Base-by-base conservation (phyloP, 2,888 invertebrate genomes). In the Apamea monoglypha region DNA sequence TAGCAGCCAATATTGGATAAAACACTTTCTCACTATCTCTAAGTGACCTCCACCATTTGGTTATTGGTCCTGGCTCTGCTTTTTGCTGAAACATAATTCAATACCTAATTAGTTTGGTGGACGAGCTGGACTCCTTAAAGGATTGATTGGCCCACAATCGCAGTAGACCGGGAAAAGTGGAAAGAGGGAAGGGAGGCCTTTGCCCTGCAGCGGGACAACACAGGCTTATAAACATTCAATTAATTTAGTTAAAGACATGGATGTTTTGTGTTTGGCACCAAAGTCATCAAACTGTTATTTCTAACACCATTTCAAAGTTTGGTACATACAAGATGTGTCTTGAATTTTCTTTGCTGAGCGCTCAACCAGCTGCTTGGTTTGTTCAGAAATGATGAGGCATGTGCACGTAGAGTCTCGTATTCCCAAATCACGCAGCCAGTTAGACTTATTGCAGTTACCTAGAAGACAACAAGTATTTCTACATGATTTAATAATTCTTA, bases 371-470 rank as follows among this genome's bases (percentile, higher is more conserved):
- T 93, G 56, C 96, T 92, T 32, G 97, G 97, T 91, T 94, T 96
- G 90, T 95, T 96, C 69, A 97, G 92, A 92, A 97, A 95, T 50
- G 92, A 93, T 69, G 95, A 91, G n/a, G 97, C 97, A 93, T 97
- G 97, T n/a, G 96, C 88, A 76, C 97, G 94, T 91, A 97, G 85
- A 78, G 91, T 94, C 95, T 99, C 99, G 97, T 99, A 99, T 94
- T 99, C 98, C 98, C 98, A 98, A 86, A 99, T 98, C 32, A 98
- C 97, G 88, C 98, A 98, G 32, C 98, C 98, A 47, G 97, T 97
- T 91, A 99, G 97, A 92, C 98, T 98, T 32, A 97, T 97, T 69
- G 98, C 95, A 91, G 97, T 97, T 88, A 98, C 98, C 98, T 98
- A 88, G 68, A 90, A 82, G 12, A 56, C 25, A 56, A 44, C 8